Percentiles rank a stretch among this genome's conserved stretches.
Conservation (phyloP, 2,888 invertebrate genomes). For the Caenorhabditis parvicauda region DNA sequence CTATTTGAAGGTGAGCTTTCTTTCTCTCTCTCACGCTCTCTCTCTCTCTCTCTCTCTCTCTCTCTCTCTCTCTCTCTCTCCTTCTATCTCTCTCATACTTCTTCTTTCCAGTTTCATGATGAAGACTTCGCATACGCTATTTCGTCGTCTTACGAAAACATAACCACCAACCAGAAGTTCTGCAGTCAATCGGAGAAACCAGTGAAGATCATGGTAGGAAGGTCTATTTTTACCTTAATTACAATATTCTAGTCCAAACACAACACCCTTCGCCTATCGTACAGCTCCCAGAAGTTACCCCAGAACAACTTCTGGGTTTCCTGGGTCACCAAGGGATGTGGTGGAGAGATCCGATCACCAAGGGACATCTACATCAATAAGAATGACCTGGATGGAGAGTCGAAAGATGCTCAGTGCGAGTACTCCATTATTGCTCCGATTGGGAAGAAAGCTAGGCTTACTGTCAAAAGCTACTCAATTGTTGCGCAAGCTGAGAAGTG, state of each 20-base stretch:
- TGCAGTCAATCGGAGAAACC: too few species aligned
- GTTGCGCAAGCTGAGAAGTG: slow-evolving; percentile 10
- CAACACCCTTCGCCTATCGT: slow-evolving; percentile 38
- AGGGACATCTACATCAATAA: slow-evolving; percentile 26
- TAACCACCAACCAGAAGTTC: too few species aligned
- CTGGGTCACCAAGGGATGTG: slow-evolving; percentile 55
- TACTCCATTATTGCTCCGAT: slow-evolving; percentile 39
- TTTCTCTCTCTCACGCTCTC: too few species aligned
- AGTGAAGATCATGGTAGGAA: too few species aligned
- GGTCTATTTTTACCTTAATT: too few species aligned
- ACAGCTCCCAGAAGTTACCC: slow-evolving; percentile 23
- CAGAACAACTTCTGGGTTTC: slow-evolving; percentile 58
- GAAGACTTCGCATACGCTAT: slow-evolving; percentile 34
- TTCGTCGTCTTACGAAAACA: too few species aligned
- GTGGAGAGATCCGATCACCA: slow-evolving; percentile 38
- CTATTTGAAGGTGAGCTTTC: slow-evolving; percentile 4
- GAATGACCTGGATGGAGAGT: slow-evolving; percentile 26
- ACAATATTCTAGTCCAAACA: slow-evolving; percentile 22
- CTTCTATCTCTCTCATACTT: too few species aligned
- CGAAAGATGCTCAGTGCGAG: slow-evolving; percentile 42
- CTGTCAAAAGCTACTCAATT: slow-evolving; percentile 19
- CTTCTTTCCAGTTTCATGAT: slow-evolving; percentile 3
- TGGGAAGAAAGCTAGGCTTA: slow-evolving; percentile 29
- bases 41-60: too few species aligned
- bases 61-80: too few species aligned